Percentiles rank a stretch among this genome's conserved stretches.
Evolutionary conservation across 2,113 vertebrate species (phyloP).

Genomic region (Istiophorus platypterus): DNA sequence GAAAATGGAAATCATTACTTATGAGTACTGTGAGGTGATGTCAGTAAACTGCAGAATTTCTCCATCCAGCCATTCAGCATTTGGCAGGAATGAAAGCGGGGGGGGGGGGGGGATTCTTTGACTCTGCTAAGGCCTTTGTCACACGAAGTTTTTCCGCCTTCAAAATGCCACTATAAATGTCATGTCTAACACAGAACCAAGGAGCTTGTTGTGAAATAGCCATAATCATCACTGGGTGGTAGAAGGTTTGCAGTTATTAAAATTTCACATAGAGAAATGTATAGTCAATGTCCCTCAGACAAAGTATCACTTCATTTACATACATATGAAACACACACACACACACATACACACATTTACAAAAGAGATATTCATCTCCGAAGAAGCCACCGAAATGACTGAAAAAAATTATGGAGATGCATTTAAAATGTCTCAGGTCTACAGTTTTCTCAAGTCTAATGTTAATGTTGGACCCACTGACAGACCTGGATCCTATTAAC

Average conservation of each 20-base stretch:
- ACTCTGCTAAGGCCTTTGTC: no score
- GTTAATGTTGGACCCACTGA: background rate
- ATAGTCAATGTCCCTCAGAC: background rate
- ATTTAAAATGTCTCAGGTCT: background rate
- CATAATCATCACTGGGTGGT: no score
- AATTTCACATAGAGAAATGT: background rate
- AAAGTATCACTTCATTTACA: background rate
- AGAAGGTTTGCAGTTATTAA: background rate
- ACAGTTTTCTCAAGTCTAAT: background rate
- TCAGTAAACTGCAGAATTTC: background rate
- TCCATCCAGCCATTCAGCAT: background rate
- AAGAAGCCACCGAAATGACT: background rate
- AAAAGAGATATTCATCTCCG: background rate
- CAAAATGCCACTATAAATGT: background rate
- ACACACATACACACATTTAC: background rate
- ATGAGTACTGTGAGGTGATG: background rate
- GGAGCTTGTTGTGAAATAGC: background rate
- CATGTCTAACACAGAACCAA: background rate
- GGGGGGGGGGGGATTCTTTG: no score
- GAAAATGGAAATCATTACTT: background rate
- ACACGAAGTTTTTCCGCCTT: background rate
- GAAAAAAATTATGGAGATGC: background rate
- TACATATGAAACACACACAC: no score
- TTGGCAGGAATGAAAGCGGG: background rate
- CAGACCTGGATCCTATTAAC: background rate